Evolutionary conservation across 2,797 vertebrate species (phyloP).

Genomic region (Neosalanx taihuensis): DNA sequence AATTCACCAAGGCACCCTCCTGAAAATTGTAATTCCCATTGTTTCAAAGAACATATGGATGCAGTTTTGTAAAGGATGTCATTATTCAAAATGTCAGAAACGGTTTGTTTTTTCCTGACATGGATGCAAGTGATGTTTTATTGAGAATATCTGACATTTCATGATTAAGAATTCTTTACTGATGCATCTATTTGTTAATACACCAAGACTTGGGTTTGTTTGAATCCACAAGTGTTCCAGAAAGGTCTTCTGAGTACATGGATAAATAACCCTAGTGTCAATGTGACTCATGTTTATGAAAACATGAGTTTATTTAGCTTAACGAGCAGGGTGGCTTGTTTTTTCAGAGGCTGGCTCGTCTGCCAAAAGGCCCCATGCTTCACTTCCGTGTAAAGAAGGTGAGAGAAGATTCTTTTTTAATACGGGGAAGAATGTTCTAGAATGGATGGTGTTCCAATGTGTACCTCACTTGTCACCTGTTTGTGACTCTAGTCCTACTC

Average conservation of each 20-base stretch:
- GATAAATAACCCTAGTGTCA: not conserved
- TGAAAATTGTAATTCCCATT: too few species aligned
- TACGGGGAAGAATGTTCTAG: constrained; percentile 28
- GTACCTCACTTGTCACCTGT: too few species aligned
- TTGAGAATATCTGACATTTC: constrained; percentile 1
- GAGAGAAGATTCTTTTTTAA: not conserved
- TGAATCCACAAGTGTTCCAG: not conserved
- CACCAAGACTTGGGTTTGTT: not conserved
- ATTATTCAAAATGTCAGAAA: not conserved
- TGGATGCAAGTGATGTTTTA: constrained; percentile 2
- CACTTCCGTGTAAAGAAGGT: constrained; percentile 85
- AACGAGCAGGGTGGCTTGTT: not conserved
- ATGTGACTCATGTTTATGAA: not conserved
- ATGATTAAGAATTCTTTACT: constrained; percentile 13
- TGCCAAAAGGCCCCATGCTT: constrained; percentile 88
- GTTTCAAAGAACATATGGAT: too few species aligned
- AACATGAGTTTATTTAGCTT: not conserved
- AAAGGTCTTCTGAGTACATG: not conserved
- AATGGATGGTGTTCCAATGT: constrained; percentile 15
- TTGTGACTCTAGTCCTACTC: too few species aligned
- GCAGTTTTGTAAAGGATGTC: too few species aligned
- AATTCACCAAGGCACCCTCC: too few species aligned
- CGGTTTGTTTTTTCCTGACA: not conserved
- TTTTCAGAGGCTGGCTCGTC: constrained; percentile 83
- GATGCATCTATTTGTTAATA: not conserved